A percentile compares a stretch with the other conserved stretches of the same genome.
These are phyloP conservation scores for Drosophila bifasciata DNA, from an alignment of 1,140 invertebrate genomes.

Conservation along the genomic window DNA sequence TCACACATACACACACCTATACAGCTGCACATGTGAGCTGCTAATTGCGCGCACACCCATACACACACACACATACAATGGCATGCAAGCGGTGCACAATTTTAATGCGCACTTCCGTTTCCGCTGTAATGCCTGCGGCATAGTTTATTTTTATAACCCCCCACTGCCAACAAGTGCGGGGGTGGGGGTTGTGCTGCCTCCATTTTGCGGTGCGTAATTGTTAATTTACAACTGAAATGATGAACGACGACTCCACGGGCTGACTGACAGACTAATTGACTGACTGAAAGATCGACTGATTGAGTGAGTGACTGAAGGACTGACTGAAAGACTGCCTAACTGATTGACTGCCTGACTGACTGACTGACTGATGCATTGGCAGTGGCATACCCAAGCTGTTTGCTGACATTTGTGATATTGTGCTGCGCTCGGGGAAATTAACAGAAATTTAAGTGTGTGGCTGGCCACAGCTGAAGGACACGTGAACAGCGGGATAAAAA, in stretches of 20 bases:
- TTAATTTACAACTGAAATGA: constrained; percentile 73
- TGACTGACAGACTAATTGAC: constrained; percentile 15
- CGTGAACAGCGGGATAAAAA: constrained; percentile 60
- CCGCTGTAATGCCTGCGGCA: constrained; percentile 76
- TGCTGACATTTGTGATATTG: constrained; percentile 54
- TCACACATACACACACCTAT: constrained; percentile 56
- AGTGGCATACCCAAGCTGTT: constrained; percentile 25
- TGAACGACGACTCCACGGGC: constrained; percentile 26
- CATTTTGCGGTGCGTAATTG: constrained; percentile 70
- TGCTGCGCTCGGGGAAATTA: too few species aligned
- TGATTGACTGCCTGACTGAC: constrained; percentile 27
- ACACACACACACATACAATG: constrained; percentile 26
- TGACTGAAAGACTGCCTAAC: constrained; percentile 29
- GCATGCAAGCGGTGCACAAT: constrained; percentile 59
- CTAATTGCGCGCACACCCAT: constrained; percentile 70
- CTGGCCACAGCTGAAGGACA: constrained; percentile 35
- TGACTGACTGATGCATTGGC: constrained; percentile 17
- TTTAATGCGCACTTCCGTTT: constrained; percentile 82
- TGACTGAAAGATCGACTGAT: constrained; percentile 15
- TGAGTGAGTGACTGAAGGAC: constrained; percentile 4
- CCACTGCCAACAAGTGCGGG: constrained; percentile 27
- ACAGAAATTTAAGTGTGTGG: constrained; percentile 20
- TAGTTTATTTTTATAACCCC: constrained; percentile 74
- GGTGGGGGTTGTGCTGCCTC: constrained; percentile 7
- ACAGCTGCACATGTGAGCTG: constrained; percentile 54